These are phyloP conservation scores for Leptogaster cylindrica DNA, from an alignment of 2,888 invertebrate species.

Conservation along the genomic window DNA sequence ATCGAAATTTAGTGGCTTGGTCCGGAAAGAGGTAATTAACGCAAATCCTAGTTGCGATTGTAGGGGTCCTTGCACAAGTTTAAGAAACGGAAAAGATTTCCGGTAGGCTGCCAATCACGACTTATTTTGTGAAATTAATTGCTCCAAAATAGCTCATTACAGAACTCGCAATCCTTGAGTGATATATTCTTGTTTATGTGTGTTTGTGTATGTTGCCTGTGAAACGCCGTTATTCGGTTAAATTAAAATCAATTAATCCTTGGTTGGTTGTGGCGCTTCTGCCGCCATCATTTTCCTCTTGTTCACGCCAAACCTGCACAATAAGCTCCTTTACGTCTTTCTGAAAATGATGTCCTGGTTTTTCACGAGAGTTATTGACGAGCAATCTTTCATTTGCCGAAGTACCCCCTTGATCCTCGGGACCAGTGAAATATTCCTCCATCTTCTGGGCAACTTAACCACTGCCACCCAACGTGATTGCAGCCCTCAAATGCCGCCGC, in stretches of 20 bases:
- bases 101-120: slow-evolving; percentile 45
- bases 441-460: neutral
- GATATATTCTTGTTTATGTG: too few relatives aligned
- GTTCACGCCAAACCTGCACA: too few relatives aligned
- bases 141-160: slow-evolving; percentile 43
- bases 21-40: slow-evolving; percentile 29
- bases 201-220: slow-evolving; percentile 21
- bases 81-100: slow-evolving; percentile 37
- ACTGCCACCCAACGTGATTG: too few relatives aligned
- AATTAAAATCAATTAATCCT: slow-evolving; percentile 48
- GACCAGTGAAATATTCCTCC: slow-evolving; percentile 16
- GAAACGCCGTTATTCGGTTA: slow-evolving; percentile 24
- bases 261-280: slow-evolving; percentile 16
- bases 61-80: slow-evolving; percentile 1
- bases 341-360: slow-evolving; percentile 21
- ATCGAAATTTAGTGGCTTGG: slow-evolving; percentile 14
- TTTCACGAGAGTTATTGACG: slow-evolving; percentile 35
- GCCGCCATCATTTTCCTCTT: too few relatives aligned
- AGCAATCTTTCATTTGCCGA: slow-evolving; percentile 34
- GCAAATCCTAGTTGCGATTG: neutral
- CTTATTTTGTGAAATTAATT: slow-evolving; percentile 46
- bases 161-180: slow-evolving; percentile 20
- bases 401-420: too few relatives aligned
- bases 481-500: neutral
- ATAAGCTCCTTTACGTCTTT: slow-evolving; percentile 14